Evolutionary conservation across 2,888 invertebrate species (phyloP).

Genomic region (Cephus runcator): DNA sequence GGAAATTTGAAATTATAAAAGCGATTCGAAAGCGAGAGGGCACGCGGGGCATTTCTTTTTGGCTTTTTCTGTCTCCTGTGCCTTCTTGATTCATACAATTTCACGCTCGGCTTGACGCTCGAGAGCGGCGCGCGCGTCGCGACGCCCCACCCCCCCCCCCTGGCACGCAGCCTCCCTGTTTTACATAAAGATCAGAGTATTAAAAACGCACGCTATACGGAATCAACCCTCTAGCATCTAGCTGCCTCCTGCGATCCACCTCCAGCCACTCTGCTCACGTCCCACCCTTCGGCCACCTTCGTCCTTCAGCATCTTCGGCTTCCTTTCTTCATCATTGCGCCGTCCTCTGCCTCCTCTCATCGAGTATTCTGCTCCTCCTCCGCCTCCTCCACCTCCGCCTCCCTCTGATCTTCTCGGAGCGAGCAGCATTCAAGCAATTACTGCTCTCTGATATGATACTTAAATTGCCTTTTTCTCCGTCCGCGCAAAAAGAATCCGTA

Average conservation of each 20-base stretch:
- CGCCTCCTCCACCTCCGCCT: conserved; percentile 19
- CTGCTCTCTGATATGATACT: conserved; percentile 45
- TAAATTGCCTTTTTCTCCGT: conserved; percentile 47
- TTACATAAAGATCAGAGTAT: conserved; percentile 66
- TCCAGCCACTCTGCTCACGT: conserved; percentile 6
- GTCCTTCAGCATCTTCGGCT: conserved; percentile 3
- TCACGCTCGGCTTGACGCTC: conserved; percentile 63
- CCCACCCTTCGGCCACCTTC: conserved; percentile 12
- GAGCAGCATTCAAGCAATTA: conserved; percentile 49
- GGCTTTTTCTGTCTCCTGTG: conserved; percentile 42
- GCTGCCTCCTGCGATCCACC: conserved; percentile 15
- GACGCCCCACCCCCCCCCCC: conserved; percentile 20
- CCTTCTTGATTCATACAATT: conserved; percentile 64
- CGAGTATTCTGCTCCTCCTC: conserved; percentile 15
- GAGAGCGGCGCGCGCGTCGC: conserved; percentile 41
- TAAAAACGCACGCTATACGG: conserved; percentile 62
- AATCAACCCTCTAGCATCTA: conserved; percentile 49
- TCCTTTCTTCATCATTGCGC: background rate
- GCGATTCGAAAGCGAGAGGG: conserved; percentile 32
- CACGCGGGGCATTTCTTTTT: conserved; percentile 27
- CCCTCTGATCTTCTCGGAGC: conserved; percentile 18
- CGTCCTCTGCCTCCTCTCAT: conserved; percentile 4
- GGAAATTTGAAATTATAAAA: conserved; percentile 58
- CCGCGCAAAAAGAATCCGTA: conserved; percentile 20
- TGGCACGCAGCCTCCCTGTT: conserved; percentile 37